Percentiles rank a stretch among this genome's conserved stretches.
phyloP scores from a whole-genome alignment of 2,113 vertebrate genomes.

The Lycocorax pyrrhopterus region DNA sequence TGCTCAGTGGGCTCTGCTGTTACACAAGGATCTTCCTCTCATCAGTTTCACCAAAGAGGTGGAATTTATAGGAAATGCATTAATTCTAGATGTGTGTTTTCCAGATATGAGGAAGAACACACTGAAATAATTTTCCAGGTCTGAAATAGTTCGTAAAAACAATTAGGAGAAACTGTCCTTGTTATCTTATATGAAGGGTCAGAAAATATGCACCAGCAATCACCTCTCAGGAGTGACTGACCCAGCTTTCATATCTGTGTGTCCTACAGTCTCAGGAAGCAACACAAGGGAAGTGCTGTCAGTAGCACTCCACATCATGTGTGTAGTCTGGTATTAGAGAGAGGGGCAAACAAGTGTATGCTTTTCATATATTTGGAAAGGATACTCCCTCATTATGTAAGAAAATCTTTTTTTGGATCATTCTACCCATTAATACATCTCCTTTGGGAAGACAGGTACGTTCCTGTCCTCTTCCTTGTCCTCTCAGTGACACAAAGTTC shows the following conservation, averaged over 20 bases:
- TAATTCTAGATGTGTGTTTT: neutral
- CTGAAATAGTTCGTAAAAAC: neutral
- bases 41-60: neutral
- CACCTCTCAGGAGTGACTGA: neutral
- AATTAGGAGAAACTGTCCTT: neutral
- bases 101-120: neutral
- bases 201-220: neutral
- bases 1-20: neutral
- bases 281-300: neutral
- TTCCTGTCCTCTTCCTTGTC: neutral
- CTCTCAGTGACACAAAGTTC: neutral
- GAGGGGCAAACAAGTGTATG: neutral
- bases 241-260: neutral
- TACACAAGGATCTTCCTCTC: neutral
- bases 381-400: neutral
- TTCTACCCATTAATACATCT: neutral
- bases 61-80: neutral
- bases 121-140: neutral
- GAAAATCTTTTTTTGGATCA: neutral
- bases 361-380: neutral
- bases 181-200: fast-evolving
- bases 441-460: neutral
- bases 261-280: neutral
- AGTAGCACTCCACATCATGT: neutral
- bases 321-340: neutral